Percentiles rank a stretch among this genome's conserved stretches.
These are phyloP conservation scores for Otocyon megalotis DNA, from an alignment of 2,113 vertebrate species.

Conservation along the genomic window DNA sequence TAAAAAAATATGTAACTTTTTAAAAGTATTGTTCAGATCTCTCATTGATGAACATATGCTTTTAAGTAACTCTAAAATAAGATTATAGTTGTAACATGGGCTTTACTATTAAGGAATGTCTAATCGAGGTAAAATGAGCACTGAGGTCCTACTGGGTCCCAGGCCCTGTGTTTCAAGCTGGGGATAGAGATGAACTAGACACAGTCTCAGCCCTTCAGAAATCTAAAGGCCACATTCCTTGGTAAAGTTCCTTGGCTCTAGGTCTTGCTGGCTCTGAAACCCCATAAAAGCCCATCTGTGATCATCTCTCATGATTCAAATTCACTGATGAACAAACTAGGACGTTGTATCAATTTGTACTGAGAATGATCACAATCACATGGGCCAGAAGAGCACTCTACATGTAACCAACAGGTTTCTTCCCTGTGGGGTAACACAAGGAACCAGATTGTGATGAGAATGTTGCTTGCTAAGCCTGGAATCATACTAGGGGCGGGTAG, in stretches of 20 bases:
- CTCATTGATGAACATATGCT: neutral
- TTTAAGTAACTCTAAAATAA: constrained; percentile 60
- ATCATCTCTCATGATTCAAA: neutral
- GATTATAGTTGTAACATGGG: constrained; percentile 17
- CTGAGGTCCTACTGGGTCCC: neutral
- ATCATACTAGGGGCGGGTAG: neutral
- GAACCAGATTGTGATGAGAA: constrained; percentile 24
- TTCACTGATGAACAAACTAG: constrained; percentile 28
- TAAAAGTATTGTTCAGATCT: neutral
- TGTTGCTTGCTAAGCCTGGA: neutral
- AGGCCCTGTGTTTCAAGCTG: neutral
- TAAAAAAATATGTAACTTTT: neutral
- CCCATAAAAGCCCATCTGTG: neutral
- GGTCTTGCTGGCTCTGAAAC: neutral
- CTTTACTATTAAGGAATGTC: neutral
- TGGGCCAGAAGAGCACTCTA: neutral
- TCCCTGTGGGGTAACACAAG: neutral
- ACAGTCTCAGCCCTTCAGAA: neutral
- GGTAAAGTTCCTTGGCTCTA: neutral
- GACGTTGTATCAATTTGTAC: neutral
- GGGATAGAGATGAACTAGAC: neutral
- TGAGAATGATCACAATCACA: constrained; percentile 15
- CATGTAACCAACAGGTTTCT: neutral
- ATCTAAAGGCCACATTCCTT: neutral
- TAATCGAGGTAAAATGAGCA: constrained; percentile 29